Percentiles rank a stretch among this genome's conserved stretches.
Evolutionary conservation across 2,797 vertebrate genomes (phyloP).

Genomic region (Agapornis canus): DNA sequence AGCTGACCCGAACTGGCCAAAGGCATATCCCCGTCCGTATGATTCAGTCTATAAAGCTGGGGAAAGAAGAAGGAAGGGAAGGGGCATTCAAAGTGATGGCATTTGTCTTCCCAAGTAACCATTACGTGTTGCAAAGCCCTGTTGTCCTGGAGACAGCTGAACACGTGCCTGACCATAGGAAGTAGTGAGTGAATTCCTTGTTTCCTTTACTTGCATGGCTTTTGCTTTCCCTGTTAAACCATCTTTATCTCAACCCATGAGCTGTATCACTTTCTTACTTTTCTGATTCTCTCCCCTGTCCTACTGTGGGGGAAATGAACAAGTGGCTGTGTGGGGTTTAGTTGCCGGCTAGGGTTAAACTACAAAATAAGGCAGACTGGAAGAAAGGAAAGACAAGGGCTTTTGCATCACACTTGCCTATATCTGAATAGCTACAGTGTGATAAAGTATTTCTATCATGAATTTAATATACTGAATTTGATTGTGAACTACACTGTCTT

Average conservation of each 20-base stretch:
- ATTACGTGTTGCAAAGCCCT: background rate
- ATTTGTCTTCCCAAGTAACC: background rate
- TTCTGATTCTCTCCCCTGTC: background rate
- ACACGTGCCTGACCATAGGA: no score
- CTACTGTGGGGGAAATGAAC: background rate
- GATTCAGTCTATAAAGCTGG: background rate
- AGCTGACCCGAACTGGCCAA: background rate
- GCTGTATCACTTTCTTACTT: background rate
- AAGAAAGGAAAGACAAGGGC: background rate
- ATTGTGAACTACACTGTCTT: background rate
- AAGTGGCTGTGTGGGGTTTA: background rate
- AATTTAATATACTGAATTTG: background rate
- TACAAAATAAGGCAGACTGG: background rate
- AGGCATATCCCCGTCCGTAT: accelerated
- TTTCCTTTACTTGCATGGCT: background rate
- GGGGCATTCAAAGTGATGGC: accelerated
- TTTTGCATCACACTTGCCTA: background rate
- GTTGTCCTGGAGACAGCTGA: background rate
- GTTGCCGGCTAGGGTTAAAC: background rate
- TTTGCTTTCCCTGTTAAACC: background rate
- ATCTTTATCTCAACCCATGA: accelerated
- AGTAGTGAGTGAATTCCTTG: background rate
- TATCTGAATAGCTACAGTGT: background rate
- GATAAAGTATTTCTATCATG: background rate
- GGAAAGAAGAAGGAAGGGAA: background rate